These are phyloP conservation scores for Bimastos eiseni DNA, from an alignment of 2,888 invertebrate species.

Conservation along the genomic window DNA sequence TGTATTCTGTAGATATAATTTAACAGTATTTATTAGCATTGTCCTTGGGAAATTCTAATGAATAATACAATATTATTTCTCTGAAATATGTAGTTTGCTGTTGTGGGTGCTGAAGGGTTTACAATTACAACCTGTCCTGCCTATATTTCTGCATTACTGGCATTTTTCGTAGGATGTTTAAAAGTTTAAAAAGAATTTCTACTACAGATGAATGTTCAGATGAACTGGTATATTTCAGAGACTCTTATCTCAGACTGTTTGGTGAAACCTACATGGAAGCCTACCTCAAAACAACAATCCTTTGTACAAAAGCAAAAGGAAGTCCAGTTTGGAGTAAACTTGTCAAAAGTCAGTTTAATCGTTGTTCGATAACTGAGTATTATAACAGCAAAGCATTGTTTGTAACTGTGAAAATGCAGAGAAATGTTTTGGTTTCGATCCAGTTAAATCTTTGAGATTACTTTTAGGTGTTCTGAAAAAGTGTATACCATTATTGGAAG, in stretches of 20 bases:
- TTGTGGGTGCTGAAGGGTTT: neutral
- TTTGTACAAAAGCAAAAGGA: neutral
- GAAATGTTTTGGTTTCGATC: no score
- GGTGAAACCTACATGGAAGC: neutral
- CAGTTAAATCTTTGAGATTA: no score
- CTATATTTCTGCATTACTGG: neutral
- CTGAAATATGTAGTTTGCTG: no score
- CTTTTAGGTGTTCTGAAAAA: no score
- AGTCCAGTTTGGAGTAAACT: neutral
- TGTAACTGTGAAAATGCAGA: no score
- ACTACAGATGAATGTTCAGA: neutral
- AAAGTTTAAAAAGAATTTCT: neutral
- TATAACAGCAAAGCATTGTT: no score
- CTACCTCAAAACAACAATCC: neutral
- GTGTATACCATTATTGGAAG: no score
- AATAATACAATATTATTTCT: no score
- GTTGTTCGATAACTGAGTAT: no score
- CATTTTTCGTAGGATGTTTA: neutral
- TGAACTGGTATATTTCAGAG: neutral
- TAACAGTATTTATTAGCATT: neutral
- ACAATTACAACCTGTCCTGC: neutral
- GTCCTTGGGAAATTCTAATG: neutral
- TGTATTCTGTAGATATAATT: no score
- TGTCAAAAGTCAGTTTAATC: neutral
- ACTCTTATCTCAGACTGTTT: neutral